These are phyloP conservation scores for Paguma larvata DNA, from an alignment of 2,797 vertebrate genomes.

Conservation along the genomic window DNA sequence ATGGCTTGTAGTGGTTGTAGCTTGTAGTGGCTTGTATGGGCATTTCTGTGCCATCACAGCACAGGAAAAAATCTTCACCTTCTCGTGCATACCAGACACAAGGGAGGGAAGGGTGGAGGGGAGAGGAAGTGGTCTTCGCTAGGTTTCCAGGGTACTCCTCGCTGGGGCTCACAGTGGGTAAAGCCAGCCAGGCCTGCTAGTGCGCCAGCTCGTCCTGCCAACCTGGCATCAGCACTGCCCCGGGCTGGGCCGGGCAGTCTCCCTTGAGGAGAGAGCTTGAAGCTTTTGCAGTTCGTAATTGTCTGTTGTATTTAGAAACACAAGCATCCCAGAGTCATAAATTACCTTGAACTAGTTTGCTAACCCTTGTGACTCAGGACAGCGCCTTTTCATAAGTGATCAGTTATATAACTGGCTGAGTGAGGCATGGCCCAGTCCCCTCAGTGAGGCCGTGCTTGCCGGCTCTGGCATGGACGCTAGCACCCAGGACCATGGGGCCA, in stretches of 20 bases:
- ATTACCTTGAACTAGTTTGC: slow-evolving; percentile 74
- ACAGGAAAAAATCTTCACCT: not conserved
- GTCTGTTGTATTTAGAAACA: slow-evolving; percentile 61
- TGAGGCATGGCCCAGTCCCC: not conserved
- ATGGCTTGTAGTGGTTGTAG: too few relatives aligned
- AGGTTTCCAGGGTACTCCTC: not conserved
- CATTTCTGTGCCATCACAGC: accelerated
- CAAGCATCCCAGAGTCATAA: slow-evolving; percentile 25
- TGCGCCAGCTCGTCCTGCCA: not conserved
- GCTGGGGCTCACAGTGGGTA: accelerated
- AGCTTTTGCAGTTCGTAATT: slow-evolving; percentile 22
- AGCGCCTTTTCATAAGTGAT: not conserved
- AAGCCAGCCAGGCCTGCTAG: not conserved
- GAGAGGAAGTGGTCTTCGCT: not conserved
- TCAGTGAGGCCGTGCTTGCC: not conserved
- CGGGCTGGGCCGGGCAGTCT: not conserved
- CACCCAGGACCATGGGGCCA: not conserved
- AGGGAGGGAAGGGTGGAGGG: accelerated
- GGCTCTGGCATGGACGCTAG: not conserved
- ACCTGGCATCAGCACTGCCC: accelerated
- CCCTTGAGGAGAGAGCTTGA: not conserved
- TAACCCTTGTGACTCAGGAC: not conserved
- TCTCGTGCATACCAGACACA: accelerated
- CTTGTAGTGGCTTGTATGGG: too few relatives aligned
- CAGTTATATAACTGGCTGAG: slow-evolving; percentile 36